Evolutionary conservation across 2,797 vertebrate species (phyloP).

Genomic region (Trichosurus vulpecula): DNA sequence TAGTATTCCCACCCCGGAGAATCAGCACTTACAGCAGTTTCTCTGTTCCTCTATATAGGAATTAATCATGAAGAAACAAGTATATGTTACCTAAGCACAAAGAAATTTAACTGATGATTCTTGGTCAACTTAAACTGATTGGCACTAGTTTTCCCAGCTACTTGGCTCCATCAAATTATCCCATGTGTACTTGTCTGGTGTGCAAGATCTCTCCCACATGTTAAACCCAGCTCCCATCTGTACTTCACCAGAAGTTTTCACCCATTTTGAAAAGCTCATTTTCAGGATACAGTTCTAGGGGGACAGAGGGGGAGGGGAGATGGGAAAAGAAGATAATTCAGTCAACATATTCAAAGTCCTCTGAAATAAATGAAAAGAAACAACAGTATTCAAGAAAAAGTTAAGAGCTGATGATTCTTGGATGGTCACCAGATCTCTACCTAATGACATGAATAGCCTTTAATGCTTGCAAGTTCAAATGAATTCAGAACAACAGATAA

Average conservation of each 20-base stretch:
- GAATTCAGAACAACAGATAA: constrained; percentile 47
- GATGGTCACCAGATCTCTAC: constrained; percentile 31
- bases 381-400: constrained; percentile 40
- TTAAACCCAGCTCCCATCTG: background rate
- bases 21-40: background rate
- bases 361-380: constrained; percentile 47
- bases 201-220: background rate
- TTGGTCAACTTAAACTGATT: background rate
- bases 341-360: constrained; percentile 39
- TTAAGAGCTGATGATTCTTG: background rate
- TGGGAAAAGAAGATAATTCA: background rate
- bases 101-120: background rate
- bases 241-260: background rate
- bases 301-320: too few relatives aligned
- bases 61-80: background rate
- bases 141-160: background rate
- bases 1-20: background rate
- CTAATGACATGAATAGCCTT: constrained; percentile 57
- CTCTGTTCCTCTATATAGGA: background rate
- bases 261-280: background rate
- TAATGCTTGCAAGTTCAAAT: constrained; percentile 28
- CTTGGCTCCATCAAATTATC: background rate
- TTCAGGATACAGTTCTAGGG: background rate
- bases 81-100: background rate
- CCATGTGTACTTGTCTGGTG: background rate